Percentiles rank a stretch among this genome's conserved stretches.
Evolutionary conservation across 64 coral and sea anemone species (phyloP).

Genomic region (Montipora sp.): DNA sequence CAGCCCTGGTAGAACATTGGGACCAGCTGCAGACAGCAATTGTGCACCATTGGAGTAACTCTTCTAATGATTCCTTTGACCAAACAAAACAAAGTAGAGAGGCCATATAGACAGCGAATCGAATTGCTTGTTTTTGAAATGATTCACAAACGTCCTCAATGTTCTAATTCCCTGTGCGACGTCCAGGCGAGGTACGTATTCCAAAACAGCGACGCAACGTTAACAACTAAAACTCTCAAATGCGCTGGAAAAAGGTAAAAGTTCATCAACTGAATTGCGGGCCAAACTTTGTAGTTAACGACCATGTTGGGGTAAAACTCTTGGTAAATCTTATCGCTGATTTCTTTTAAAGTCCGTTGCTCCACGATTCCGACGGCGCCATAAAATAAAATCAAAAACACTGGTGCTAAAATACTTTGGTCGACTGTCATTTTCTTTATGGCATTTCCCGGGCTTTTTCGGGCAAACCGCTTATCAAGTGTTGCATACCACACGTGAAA

Average conservation of each 20-base stretch:
- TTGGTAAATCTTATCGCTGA: slow-evolving; percentile 71
- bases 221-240: slow-evolving; percentile 78
- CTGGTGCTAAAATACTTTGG: slow-evolving; percentile 74
- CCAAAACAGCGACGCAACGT: slow-evolving; percentile 92
- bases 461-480: slow-evolving; percentile 66
- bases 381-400: slow-evolving; percentile 73
- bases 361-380: slow-evolving; percentile 59
- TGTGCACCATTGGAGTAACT: no score
- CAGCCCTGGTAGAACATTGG: no score
- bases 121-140: not conserved
- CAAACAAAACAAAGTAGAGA: no score
- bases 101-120: no score
- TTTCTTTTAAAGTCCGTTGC: slow-evolving; percentile 74
- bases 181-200: slow-evolving; percentile 93
- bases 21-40: no score
- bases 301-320: slow-evolving; percentile 74
- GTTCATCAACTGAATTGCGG: slow-evolving; percentile 79
- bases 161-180: slow-evolving; percentile 59
- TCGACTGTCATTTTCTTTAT: slow-evolving; percentile 90
- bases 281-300: slow-evolving; percentile 92
- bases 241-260: slow-evolving; percentile 82
- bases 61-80: no score
- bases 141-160: not conserved
- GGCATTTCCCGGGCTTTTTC: slow-evolving; percentile 66
- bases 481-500: slow-evolving; percentile 85